A percentile compares a stretch with the other conserved stretches of the same genome.
Evolutionary conservation across 2,888 invertebrate genomes (phyloP).

Genomic region (Pseudanteris insignis): DNA sequence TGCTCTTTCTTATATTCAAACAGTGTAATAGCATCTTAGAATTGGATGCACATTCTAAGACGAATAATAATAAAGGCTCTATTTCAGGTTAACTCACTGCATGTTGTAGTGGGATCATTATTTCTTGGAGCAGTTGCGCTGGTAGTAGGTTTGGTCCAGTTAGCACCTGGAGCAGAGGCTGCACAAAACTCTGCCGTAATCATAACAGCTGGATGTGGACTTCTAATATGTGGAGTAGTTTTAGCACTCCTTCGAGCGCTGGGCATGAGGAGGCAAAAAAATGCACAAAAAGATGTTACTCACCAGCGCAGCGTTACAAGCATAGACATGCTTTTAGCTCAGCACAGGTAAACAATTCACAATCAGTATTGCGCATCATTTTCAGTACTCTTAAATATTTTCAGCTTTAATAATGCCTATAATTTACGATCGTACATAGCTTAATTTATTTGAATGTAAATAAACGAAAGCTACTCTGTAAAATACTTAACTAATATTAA

Average conservation of each 20-base stretch:
- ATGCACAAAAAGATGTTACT: slow-evolving; percentile 68
- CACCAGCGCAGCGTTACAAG: slow-evolving; percentile 68
- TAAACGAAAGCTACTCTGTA: too few relatives aligned
- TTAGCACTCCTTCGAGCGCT: slow-evolving; percentile 75
- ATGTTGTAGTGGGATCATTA: slow-evolving; percentile 78
- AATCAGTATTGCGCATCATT: too few relatives aligned
- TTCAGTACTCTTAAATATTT: too few relatives aligned
- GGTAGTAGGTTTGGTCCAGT: slow-evolving; percentile 79
- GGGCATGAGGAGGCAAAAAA: slow-evolving; percentile 72
- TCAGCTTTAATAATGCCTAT: too few relatives aligned
- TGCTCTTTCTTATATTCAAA: too few relatives aligned
- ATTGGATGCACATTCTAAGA: too few relatives aligned
- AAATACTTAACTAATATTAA: too few relatives aligned
- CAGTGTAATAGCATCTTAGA: too few relatives aligned
- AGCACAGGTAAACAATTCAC: slow-evolving; percentile 67
- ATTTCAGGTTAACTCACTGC: slow-evolving; percentile 75
- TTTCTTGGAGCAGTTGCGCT: slow-evolving; percentile 78
- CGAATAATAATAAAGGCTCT: too few relatives aligned
- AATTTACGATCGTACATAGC: too few relatives aligned
- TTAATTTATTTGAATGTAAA: too few relatives aligned
- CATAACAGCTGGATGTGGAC: slow-evolving; percentile 74
- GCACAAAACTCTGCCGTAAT: slow-evolving; percentile 78
- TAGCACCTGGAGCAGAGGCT: slow-evolving; percentile 80
- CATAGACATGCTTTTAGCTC: slow-evolving; percentile 68
- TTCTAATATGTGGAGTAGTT: slow-evolving; percentile 73